Evolutionary conservation across 2,797 vertebrate genomes (phyloP).

Genomic region (Epinephelus malabaricus): DNA sequence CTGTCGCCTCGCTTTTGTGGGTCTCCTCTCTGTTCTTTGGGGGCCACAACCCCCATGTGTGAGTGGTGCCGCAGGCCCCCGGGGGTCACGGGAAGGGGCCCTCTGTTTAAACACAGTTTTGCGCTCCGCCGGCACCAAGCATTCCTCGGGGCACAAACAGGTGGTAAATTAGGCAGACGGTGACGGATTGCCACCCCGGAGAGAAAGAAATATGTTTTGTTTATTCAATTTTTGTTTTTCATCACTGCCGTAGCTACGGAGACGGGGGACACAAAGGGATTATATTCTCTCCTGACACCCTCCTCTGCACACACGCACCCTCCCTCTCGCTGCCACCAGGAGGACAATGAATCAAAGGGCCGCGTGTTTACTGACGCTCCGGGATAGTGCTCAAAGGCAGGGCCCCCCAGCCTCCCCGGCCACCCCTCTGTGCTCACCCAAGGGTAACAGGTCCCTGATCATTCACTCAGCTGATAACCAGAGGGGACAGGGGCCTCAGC

Average conservation of each 20-base stretch:
- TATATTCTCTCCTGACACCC: conserved; percentile 77
- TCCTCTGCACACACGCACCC: conserved; percentile 76
- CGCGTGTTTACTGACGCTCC: conserved; percentile 80
- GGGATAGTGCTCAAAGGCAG: conserved; percentile 75
- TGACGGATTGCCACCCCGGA: conserved; percentile 81
- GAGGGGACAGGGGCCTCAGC: conserved; percentile 78
- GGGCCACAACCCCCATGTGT: conserved; percentile 69
- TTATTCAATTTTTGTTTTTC: conserved; percentile 85
- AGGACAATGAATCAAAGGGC: conserved; percentile 88
- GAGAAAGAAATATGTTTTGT: conserved; percentile 86
- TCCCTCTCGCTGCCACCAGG: conserved; percentile 64
- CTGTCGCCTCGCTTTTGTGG: conserved; percentile 77
- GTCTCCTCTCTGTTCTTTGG: conserved; percentile 70
- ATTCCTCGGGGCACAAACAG: conserved; percentile 83
- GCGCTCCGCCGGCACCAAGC: conserved; percentile 70
- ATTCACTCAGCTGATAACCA: conserved; percentile 83
- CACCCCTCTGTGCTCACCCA: conserved; percentile 65
- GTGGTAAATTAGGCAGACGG: conserved; percentile 83
- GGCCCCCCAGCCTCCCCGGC: conserved; percentile 45
- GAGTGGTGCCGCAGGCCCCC: conserved; percentile 67
- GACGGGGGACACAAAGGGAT: conserved; percentile 80
- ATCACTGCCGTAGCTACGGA: conserved; percentile 76
- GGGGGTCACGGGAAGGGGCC: conserved; percentile 85
- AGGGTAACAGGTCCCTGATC: conserved; percentile 73
- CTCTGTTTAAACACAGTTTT: conserved; percentile 85